phyloP scores from a whole-genome alignment of 2,888 invertebrate species.

The Nasonia oneida region DNA sequence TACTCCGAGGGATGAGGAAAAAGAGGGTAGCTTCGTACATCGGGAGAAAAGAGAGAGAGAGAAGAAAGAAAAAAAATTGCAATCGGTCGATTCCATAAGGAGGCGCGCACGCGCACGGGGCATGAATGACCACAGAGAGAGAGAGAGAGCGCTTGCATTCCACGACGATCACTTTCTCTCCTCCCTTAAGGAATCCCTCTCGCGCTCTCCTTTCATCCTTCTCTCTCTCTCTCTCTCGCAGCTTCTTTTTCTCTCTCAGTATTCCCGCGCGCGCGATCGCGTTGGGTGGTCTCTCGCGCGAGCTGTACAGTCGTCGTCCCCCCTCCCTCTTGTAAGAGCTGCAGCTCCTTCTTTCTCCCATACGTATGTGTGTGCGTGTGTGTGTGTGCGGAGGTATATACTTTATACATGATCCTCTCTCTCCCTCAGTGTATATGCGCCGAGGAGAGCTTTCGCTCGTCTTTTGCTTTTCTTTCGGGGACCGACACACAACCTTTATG shows the following conservation, averaged over 20 bases:
- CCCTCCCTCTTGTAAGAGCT: not conserved
- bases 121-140: constrained; percentile 75
- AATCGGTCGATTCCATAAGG: constrained; percentile 76
- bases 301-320: constrained; percentile 67
- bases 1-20: not conserved
- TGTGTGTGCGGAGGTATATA: no score
- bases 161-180: constrained; percentile 68
- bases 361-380: not conserved
- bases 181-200: constrained; percentile 63
- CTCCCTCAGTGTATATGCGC: not conserved
- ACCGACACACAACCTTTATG: constrained; percentile 34
- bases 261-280: constrained; percentile 74
- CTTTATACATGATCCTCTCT: constrained; percentile 59
- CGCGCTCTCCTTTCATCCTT: constrained; percentile 43
- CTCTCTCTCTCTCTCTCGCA: constrained; percentile 5
- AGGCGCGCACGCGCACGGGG: constrained; percentile 73
- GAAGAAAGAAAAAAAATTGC: constrained; percentile 36
- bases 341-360: constrained; percentile 52
- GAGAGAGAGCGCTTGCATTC: constrained; percentile 71
- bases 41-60: not conserved
- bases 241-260: constrained; percentile 61
- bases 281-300: constrained; percentile 79
- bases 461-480: constrained; percentile 23
- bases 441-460: constrained; percentile 16
- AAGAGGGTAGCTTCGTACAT: not conserved